Conservation (phyloP, 2,113 vertebrate genomes). For the Pitta sordida region DNA sequence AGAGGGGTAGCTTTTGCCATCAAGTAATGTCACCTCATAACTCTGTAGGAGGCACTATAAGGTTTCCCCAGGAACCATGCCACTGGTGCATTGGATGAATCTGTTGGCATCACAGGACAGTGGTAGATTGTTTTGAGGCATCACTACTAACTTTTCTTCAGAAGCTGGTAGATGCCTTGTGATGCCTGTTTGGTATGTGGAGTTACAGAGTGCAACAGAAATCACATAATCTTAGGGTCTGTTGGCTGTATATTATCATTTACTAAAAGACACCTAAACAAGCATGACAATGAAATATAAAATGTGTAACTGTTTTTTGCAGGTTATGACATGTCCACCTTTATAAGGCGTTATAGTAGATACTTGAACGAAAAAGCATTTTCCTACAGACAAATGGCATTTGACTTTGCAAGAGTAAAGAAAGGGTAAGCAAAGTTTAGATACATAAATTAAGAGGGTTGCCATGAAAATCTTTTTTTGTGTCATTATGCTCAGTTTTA, state of each 20-base stretch:
- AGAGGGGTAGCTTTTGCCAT: not conserved
- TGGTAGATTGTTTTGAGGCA: not conserved
- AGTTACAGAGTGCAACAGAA: not conserved
- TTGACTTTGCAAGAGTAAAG: conserved; percentile 98
- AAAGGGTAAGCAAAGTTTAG: conserved; percentile 83
- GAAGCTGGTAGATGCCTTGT: not conserved
- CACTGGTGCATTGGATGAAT: not conserved
- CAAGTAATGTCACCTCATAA: not conserved
- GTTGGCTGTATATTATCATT: accelerated
- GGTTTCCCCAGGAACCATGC: not conserved
- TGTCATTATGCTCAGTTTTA: not conserved
- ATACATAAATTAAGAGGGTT: not conserved
- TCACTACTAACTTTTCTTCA: not conserved
- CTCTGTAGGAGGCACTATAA: not conserved
- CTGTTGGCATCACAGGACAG: not conserved
- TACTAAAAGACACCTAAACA: not conserved
- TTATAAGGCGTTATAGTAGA: conserved; percentile 86
- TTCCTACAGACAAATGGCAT: conserved; percentile 98
- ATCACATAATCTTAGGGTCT: not conserved
- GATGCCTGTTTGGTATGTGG: not conserved
- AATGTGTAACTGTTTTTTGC: not conserved
- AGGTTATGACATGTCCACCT: conserved; percentile 63
- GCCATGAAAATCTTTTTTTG: not conserved
- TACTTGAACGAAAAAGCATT: conserved; percentile 99
- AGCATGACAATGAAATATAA: not conserved